Evolutionary conservation across 2,113 vertebrate genomes (phyloP).

Genomic region (Chiloscyllium plagiosum): DNA sequence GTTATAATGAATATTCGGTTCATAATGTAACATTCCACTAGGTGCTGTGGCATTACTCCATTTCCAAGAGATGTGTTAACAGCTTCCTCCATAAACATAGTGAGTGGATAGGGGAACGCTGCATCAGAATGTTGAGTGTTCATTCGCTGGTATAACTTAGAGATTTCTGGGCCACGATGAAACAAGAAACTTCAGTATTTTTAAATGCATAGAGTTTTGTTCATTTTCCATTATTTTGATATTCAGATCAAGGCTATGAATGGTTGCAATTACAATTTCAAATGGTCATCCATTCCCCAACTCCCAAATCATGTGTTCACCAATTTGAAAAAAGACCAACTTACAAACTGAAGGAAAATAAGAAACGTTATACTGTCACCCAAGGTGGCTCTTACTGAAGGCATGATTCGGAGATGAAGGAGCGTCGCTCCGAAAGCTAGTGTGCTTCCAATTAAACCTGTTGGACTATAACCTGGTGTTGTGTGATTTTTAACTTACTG

Average conservation of each 20-base stretch:
- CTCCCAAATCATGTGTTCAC: too few relatives aligned
- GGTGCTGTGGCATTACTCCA: background rate
- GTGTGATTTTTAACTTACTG: too few relatives aligned
- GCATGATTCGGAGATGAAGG: too few relatives aligned
- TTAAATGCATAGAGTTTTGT: background rate
- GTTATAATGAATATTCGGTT: background rate
- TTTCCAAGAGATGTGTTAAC: background rate
- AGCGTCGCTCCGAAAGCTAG: too few relatives aligned
- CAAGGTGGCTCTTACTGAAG: background rate
- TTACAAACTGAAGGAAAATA: background rate
- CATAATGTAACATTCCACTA: background rate
- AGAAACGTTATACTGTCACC: background rate
- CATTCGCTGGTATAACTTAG: background rate
- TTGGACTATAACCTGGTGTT: too few relatives aligned
- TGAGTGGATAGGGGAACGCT: background rate
- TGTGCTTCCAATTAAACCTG: too few relatives aligned
- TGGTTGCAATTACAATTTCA: too few relatives aligned
- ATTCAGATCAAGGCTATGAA: too few relatives aligned
- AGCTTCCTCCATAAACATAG: background rate
- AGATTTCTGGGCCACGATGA: background rate
- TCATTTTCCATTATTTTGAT: background rate
- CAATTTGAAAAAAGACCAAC: too few relatives aligned
- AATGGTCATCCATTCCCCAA: too few relatives aligned
- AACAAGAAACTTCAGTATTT: background rate
- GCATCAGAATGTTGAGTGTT: background rate